Evolutionary conservation across 2,888 invertebrate genomes (phyloP).

Genomic region (Hipparchia sbordonii): DNA sequence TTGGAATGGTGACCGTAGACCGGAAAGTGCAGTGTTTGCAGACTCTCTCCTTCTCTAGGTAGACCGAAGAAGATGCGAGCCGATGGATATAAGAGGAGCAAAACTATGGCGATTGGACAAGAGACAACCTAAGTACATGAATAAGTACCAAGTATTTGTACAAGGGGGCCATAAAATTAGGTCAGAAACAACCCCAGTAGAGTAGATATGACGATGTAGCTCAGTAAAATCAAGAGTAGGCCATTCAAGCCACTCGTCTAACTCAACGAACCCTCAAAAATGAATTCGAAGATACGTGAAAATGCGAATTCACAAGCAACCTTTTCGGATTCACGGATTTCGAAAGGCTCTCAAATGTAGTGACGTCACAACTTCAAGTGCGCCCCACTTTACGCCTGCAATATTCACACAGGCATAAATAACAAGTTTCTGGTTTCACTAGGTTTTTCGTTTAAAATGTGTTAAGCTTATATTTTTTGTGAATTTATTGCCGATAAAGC

Average conservation of each 20-base stretch:
- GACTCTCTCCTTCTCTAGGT: too few species aligned
- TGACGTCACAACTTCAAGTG: constrained; percentile 40
- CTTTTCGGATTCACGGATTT: constrained; percentile 22
- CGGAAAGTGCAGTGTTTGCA: too few species aligned
- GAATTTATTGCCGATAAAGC: neutral
- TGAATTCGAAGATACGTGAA: constrained; percentile 14
- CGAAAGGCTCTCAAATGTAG: constrained; percentile 25
- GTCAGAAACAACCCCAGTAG: too few species aligned
- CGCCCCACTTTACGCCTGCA: constrained; percentile 39
- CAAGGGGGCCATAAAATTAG: too few species aligned
- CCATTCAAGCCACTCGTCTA: constrained; percentile 11
- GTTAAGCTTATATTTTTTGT: constrained; percentile 4
- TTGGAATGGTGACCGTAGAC: too few species aligned
- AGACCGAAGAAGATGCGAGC: too few species aligned
- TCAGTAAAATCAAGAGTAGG: neutral
- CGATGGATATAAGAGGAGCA: too few species aligned
- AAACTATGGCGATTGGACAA: too few species aligned
- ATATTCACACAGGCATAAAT: constrained; percentile 31
- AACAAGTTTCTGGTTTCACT: constrained; percentile 25
- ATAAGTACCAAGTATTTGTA: too few species aligned
- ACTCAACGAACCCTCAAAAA: constrained; percentile 11
- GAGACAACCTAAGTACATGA: too few species aligned
- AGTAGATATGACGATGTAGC: constrained; percentile 1
- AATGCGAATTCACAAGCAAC: constrained; percentile 20
- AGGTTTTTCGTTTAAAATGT: constrained; percentile 1